Percentiles rank a stretch among this genome's conserved stretches.
Conservation (phyloP, 2,888 invertebrate genomes). For the Pteria penguin region DNA sequence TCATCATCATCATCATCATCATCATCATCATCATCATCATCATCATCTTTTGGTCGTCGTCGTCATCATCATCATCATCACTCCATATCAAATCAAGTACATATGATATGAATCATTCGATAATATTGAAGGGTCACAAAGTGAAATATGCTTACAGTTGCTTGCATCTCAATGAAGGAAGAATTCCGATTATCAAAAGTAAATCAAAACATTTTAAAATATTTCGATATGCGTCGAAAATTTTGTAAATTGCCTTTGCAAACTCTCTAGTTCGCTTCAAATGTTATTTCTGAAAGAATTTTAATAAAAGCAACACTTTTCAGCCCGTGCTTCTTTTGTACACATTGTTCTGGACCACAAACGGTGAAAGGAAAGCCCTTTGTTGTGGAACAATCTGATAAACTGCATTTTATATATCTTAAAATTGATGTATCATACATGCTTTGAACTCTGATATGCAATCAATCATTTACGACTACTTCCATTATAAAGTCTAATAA, state of each 20-base stretch:
- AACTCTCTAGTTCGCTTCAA: constrained; percentile 7
- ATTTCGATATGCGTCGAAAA: background rate
- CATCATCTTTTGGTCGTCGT: background rate
- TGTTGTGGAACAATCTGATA: constrained; percentile 15
- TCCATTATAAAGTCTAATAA: constrained; percentile 8
- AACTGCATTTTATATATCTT: background rate
- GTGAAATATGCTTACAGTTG: background rate
- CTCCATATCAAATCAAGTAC: too few species aligned
- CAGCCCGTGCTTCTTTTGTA: background rate
- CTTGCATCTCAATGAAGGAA: background rate
- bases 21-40: background rate
- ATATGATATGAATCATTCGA: background rate
- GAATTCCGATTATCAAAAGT: background rate
- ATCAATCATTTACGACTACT: constrained; percentile 7
- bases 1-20: background rate
- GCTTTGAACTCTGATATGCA: constrained; percentile 1
- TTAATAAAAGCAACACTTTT: constrained; percentile 17
- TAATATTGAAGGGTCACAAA: background rate
- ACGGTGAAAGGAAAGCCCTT: constrained; percentile 8
- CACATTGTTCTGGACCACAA: constrained; percentile 11
- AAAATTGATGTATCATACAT: background rate
- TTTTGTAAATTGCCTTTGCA: background rate
- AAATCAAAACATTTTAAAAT: background rate
- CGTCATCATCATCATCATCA: background rate
- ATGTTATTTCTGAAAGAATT: constrained; percentile 20